These are phyloP conservation scores for Paracanthobrama guichenoti DNA, from an alignment of 2,113 vertebrate species.

Conservation along the genomic window DNA sequence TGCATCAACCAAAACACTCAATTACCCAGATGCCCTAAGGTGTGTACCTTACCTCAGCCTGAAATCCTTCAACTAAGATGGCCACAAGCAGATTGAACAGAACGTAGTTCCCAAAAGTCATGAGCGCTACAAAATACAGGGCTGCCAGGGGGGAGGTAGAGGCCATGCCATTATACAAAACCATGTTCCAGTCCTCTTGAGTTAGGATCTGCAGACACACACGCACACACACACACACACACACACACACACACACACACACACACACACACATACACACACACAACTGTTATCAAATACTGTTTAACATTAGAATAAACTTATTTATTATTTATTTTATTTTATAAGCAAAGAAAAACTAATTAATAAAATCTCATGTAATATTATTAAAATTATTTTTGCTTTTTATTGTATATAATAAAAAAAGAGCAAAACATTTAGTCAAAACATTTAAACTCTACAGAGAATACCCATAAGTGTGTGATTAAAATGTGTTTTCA, in stretches of 20 bases:
- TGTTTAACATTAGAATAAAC: neutral
- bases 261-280: slow-evolving; percentile 31
- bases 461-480: slow-evolving; percentile 5
- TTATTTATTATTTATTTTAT: neutral
- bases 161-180: slow-evolving; percentile 95
- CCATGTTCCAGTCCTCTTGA: slow-evolving; percentile 98
- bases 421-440: neutral
- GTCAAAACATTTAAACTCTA: neutral
- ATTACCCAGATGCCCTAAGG: slow-evolving; percentile 12
- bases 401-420: neutral
- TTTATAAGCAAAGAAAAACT: too few relatives aligned
- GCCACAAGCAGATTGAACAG: slow-evolving; percentile 97
- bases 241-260: slow-evolving; percentile 14
- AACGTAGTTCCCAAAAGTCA: slow-evolving; percentile 98
- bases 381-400: neutral
- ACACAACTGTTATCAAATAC: neutral
- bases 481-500: slow-evolving; percentile 28
- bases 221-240: slow-evolving; percentile 17
- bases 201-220: slow-evolving; percentile 85
- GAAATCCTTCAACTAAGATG: slow-evolving; percentile 97
- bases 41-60: slow-evolving; percentile 86
- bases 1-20: neutral
- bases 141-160: slow-evolving; percentile 94
- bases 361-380: too few relatives aligned
- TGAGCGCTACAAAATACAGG: slow-evolving; percentile 96